Conservation (phyloP, 1,140 invertebrate genomes). For the Rhynchophorus ferrugineus region DNA sequence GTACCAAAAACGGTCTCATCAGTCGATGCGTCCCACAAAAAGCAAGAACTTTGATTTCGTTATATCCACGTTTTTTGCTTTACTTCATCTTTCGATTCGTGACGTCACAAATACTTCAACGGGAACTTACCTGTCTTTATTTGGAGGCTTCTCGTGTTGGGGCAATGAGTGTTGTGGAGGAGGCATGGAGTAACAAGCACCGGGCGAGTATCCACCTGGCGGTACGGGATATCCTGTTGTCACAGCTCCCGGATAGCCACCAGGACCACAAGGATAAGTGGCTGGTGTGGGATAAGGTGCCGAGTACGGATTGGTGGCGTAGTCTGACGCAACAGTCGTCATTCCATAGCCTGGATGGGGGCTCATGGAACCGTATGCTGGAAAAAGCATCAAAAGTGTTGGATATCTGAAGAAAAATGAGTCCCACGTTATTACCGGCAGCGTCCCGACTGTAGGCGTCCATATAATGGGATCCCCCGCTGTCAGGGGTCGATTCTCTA, state of each 20-base stretch:
- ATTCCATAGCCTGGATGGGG: slow-evolving; percentile 77
- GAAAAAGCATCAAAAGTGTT: slow-evolving; percentile 3
- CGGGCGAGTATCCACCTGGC: slow-evolving; percentile 63
- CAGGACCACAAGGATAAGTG: slow-evolving; percentile 56
- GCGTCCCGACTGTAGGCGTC: slow-evolving; percentile 75
- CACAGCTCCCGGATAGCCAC: slow-evolving; percentile 55
- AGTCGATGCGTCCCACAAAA: too few relatives aligned
- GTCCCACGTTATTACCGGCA: slow-evolving; percentile 50
- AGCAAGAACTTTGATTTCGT: slow-evolving; percentile 1
- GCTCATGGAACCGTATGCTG: slow-evolving; percentile 72
- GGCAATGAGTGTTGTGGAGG: slow-evolving; percentile 61
- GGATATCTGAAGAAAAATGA: too few relatives aligned
- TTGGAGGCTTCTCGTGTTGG: slow-evolving; percentile 59
- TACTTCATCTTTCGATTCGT: not conserved
- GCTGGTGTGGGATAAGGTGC: slow-evolving; percentile 49
- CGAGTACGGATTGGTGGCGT: slow-evolving; percentile 67
- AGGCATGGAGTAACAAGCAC: slow-evolving; percentile 76
- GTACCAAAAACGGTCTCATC: too few relatives aligned
- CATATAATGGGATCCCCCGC: slow-evolving; percentile 74
- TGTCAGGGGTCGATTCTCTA: slow-evolving; percentile 73
- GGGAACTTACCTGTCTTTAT: slow-evolving; percentile 54
- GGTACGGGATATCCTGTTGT: slow-evolving; percentile 50
- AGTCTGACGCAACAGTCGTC: slow-evolving; percentile 64
- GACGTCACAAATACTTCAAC: too few relatives aligned
- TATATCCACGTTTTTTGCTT: not conserved